Base-by-base conservation (phyloP, 2,113 vertebrate genomes). In the Silurus glanis region DNA sequence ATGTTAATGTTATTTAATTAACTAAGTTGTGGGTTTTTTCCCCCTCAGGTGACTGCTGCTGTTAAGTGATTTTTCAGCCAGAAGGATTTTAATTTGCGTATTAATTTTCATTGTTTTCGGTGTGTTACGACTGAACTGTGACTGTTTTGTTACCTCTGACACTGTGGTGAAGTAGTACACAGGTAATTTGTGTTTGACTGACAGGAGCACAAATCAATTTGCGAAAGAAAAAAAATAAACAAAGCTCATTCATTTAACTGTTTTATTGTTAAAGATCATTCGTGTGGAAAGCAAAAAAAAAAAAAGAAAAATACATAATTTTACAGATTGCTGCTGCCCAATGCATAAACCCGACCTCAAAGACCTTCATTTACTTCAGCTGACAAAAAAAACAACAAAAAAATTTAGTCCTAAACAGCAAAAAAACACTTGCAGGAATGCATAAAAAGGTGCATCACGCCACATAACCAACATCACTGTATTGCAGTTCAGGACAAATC, bases 271-370 rank as follows among this genome's bases (percentile, higher is more conserved):
- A 83, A 85, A 86, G 53, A 47, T 86, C 84, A 83, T 86, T 74
- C 8, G 7, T 37, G 9, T 76, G 49, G 80, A 75, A 61, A 79
- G 64, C 37, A 75, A 71, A 87, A 59, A 56, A 25, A 74, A 9
- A 75, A 53, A 49, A 10, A 75, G 25, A 49, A 10, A 16, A 69
- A 25, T 51, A 71, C 28, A 84, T 53, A 23, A 64, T 80, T 79
- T 83, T 83, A 83, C 78, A 61, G n/a, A 62, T 87, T 83, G 78
- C 58, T 83, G 28, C 58, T 83, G 81, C 55, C 82, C 81, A 86
- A 76, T 80, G 86, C 21, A 85, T 53, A 75, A 78, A 87, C n/a
- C 89, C 91, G 89, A 93, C 92, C 82, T 90, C 90, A 91, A 90
- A 90, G 87, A 91, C 88, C 91, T 92, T 91, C 90, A 89, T 87